Percentiles rank a stretch among this genome's conserved stretches.
Conservation (phyloP, 2,113 vertebrate genomes). For the Agapornis roseicollis region DNA sequence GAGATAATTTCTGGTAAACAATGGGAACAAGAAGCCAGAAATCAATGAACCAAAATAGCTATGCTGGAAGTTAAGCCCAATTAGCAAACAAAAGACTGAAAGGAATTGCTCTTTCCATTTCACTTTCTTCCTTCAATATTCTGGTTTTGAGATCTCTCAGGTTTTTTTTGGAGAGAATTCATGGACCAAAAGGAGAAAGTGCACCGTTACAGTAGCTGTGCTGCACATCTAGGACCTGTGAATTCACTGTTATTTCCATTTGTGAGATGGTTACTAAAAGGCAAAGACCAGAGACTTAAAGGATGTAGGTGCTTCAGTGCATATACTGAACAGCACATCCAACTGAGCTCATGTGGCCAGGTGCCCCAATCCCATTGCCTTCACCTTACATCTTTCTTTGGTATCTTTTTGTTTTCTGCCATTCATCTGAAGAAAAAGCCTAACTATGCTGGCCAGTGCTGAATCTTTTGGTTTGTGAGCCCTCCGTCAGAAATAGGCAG, state of each 20-base stretch:
- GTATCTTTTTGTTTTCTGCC: not conserved
- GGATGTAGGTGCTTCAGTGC: rapidly evolving
- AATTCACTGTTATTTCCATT: not conserved
- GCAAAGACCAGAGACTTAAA: not conserved
- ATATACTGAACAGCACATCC: not conserved
- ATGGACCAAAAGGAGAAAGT: rapidly evolving
- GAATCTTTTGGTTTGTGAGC: not conserved
- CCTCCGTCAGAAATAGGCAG: not conserved
- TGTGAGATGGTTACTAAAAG: not conserved
- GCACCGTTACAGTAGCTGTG: not conserved
- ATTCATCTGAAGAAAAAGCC: not conserved
- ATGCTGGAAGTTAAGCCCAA: not conserved
- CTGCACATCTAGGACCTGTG: not conserved
- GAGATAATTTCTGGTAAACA: constrained; percentile 16
- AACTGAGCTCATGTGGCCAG: rapidly evolving
- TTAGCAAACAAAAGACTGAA: not conserved
- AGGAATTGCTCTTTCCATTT: not conserved
- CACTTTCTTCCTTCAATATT: not conserved
- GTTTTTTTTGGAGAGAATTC: not conserved
- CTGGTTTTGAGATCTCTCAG: not conserved
- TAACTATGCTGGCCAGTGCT: not conserved
- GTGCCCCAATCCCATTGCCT: not conserved
- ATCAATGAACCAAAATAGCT: not conserved
- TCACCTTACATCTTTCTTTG: not conserved
- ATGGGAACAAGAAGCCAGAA: not conserved